A percentile compares a stretch with the other conserved stretches of the same genome.
Evolutionary conservation across 1,140 invertebrate genomes (phyloP).

Genomic region (Dryas iulia): DNA sequence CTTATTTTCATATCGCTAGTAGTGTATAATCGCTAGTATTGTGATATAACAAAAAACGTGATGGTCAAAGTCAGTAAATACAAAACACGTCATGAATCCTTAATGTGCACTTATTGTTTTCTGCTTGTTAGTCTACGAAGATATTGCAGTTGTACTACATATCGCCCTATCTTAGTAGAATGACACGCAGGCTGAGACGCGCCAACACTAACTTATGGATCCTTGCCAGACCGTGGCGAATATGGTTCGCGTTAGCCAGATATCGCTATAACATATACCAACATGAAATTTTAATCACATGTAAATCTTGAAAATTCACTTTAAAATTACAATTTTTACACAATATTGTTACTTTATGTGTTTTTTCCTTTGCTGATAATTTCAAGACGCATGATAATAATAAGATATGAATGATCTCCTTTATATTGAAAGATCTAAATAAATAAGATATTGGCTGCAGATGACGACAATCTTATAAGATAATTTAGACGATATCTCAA

Average conservation of each 20-base stretch:
- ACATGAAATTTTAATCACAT: neutral
- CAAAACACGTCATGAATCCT: neutral
- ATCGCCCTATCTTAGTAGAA: constrained; percentile 17
- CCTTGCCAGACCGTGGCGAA: constrained; percentile 36
- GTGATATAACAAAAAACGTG: neutral
- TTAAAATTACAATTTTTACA: neutral
- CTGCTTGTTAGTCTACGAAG: neutral
- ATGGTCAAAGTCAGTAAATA: neutral
- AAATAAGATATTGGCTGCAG: neutral
- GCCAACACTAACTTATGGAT: constrained; percentile 39
- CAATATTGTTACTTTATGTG: neutral
- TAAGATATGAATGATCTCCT: neutral
- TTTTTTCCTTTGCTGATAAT: neutral
- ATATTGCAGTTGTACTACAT: neutral
- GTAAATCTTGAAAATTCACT: neutral
- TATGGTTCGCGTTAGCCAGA: constrained; percentile 5
- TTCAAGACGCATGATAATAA: neutral
- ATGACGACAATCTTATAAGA: neutral
- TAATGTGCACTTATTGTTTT: neutral
- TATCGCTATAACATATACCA: neutral
- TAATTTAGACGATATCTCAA: neutral
- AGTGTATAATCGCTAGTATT: no score
- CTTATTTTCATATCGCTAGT: no score
- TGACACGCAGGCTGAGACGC: constrained; percentile 35
- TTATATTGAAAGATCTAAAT: neutral